Evolutionary conservation across 2,113 vertebrate species (phyloP), one percentile per base, ranked within the genome.

Genomic region (Mastomys natalensis): DNA sequence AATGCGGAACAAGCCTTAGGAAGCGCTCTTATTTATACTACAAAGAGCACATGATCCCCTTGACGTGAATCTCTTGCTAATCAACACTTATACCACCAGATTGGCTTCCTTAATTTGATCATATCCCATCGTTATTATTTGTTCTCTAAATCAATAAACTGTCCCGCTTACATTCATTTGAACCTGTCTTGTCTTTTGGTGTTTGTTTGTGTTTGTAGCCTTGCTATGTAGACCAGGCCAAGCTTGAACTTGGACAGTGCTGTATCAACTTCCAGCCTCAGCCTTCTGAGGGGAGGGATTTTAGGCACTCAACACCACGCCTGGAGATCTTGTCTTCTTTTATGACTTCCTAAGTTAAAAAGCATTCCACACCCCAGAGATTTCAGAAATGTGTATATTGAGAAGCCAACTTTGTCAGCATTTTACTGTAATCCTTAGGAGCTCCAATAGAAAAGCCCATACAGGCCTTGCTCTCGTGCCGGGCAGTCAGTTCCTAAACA

Each of bases 271-370:
- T 73, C 48, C 24, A 55, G 37, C 68, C 24, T 43, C 37, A 72
- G 51, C 22, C 51, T 87, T 55, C 51, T 40, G 48, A 21, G 37
- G 70, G 37, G 37, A 40, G 68, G 37, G 68, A 31, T 73, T 88
- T 26, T 68, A 55, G 37, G 53, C 31, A 55, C 16, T 55, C 37
- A 17, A 17, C 68, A 53, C 48, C 68, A 13, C 29, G 4, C 64
- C 48, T 55, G 37, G 15, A 29, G 68, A 26, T 9, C 24, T 17
- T 40, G 31, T 40, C 51, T 48, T 60, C 16, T 86, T 93, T 84
- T 86, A 87, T 82, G 1, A 31, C 92, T 91, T 81, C 74, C 66
- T 95, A 88, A 93, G 84, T 93, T 93, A 43, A 66, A 93, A 93
- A 55, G 22, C 51, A 72, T 2, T 76, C 24, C 21, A 7, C 24